Conservation (phyloP, 2,888 invertebrate species). For the Drosophila mulleri region DNA sequence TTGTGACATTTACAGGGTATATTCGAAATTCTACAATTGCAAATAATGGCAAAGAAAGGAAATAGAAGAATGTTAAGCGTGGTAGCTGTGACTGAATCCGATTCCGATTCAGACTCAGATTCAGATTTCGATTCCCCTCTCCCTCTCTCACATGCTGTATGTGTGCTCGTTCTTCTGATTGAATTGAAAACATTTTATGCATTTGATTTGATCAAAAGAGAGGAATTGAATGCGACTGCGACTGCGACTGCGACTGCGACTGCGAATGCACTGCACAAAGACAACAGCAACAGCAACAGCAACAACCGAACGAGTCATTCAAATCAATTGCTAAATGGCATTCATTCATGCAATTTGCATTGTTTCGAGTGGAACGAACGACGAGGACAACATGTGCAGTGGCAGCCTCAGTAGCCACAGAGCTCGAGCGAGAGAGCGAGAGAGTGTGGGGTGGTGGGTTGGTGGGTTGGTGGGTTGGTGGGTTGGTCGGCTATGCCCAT, state of each 20-base stretch:
- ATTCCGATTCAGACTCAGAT: constrained; percentile 49
- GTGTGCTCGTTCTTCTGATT: constrained; percentile 44
- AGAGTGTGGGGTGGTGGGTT: not conserved
- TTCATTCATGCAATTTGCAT: constrained; percentile 80
- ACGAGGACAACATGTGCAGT: constrained; percentile 49
- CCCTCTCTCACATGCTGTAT: not conserved
- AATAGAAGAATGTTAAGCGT: constrained; percentile 36
- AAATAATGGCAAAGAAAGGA: constrained; percentile 1
- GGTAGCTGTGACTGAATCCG: constrained; percentile 41
- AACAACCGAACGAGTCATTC: constrained; percentile 42
- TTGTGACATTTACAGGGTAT: constrained; percentile 11
- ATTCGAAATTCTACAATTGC: not conserved
- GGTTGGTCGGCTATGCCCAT: not conserved
- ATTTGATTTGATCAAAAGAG: constrained; percentile 79
- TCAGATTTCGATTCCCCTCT: constrained; percentile 32
- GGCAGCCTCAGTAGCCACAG: constrained; percentile 4
- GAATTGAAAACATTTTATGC: constrained; percentile 79
- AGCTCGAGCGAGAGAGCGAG: not conserved
- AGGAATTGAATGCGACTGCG: constrained; percentile 60
- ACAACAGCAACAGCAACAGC: constrained; percentile 27
- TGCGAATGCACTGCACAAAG: constrained; percentile 36
- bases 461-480: too few relatives aligned
- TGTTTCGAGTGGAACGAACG: constrained; percentile 55
- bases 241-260: constrained; percentile 10
- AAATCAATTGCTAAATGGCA: constrained; percentile 73